A percentile compares a stretch with the other conserved stretches of the same genome.
These are phyloP conservation scores for Lycaon pictus DNA, from an alignment of 2,113 vertebrate genomes.

Conservation along the genomic window DNA sequence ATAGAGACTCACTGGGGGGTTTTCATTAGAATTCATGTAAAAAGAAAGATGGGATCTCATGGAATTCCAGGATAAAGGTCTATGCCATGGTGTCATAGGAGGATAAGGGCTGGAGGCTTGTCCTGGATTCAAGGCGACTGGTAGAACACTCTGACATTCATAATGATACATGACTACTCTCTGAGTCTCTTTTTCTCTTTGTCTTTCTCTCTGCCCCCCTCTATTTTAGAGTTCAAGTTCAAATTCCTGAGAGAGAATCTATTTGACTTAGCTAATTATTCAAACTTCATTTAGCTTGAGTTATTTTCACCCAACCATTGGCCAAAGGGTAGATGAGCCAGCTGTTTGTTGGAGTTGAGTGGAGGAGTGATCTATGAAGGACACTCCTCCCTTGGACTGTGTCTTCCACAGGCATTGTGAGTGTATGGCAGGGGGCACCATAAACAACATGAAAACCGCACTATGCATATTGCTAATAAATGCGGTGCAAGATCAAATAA, in stretches of 20 bases:
- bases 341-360: not conserved
- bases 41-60: not conserved
- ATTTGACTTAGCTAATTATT: conserved; percentile 39
- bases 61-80: conserved; percentile 1
- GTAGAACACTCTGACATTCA: conserved; percentile 5
- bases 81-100: not conserved
- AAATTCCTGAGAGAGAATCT: conserved; percentile 23
- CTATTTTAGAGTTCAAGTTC: not conserved
- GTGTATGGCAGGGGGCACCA: not conserved
- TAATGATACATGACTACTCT: not conserved
- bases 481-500: not conserved
- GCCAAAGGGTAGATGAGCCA: not conserved
- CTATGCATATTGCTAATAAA: not conserved
- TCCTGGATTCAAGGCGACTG: conserved; percentile 13
- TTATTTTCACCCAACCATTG: not conserved
- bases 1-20: not conserved
- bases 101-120: not conserved
- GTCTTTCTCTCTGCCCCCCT: not conserved
- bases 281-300: conserved; percentile 12
- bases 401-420: not conserved
- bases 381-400: not conserved
- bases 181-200: not conserved
- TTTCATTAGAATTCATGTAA: conserved; percentile 17
- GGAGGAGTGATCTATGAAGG: not conserved
- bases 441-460: not conserved